Evolutionary conservation across 2,113 vertebrate genomes (phyloP).

Genomic region (Empidonax alnorum): DNA sequence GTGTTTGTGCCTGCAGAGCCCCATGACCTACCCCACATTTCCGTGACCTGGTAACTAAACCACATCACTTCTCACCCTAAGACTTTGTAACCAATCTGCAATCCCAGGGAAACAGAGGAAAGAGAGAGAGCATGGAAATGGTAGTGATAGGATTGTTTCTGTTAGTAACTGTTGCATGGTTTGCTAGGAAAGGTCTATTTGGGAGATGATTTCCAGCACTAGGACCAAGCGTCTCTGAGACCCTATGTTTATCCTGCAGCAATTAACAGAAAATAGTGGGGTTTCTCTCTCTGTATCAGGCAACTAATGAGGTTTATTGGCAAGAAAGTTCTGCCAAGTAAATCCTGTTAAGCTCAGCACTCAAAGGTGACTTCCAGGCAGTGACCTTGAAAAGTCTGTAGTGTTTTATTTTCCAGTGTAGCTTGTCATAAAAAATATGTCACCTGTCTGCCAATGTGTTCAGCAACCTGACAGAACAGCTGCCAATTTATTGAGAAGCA

Average conservation of each 20-base stretch:
- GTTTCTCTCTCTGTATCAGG: neutral
- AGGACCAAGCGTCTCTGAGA: neutral
- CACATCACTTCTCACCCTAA: fast-evolving
- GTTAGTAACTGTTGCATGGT: neutral
- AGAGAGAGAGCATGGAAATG: neutral
- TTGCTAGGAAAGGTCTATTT: neutral
- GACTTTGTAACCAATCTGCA: neutral
- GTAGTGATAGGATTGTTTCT: neutral
- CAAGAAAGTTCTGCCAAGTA: constrained; percentile 16
- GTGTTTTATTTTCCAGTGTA: neutral
- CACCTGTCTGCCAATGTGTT: constrained; percentile 8
- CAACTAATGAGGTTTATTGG: constrained; percentile 33
- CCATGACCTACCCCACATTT: neutral
- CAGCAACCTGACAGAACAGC: constrained; percentile 12
- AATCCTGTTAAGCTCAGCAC: neutral
- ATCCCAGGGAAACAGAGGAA: neutral
- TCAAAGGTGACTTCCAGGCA: neutral
- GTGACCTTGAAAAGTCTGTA: neutral
- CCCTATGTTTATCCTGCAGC: neutral
- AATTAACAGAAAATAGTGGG: constrained; percentile 22
- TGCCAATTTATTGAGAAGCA: neutral
- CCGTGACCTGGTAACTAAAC: neutral
- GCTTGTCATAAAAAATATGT: constrained; percentile 21
- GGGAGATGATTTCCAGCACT: neutral
- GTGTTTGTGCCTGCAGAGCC: neutral